Evolutionary conservation across 2,888 invertebrate genomes (phyloP).

Genomic region (Petrolisthes cinctipes): DNA sequence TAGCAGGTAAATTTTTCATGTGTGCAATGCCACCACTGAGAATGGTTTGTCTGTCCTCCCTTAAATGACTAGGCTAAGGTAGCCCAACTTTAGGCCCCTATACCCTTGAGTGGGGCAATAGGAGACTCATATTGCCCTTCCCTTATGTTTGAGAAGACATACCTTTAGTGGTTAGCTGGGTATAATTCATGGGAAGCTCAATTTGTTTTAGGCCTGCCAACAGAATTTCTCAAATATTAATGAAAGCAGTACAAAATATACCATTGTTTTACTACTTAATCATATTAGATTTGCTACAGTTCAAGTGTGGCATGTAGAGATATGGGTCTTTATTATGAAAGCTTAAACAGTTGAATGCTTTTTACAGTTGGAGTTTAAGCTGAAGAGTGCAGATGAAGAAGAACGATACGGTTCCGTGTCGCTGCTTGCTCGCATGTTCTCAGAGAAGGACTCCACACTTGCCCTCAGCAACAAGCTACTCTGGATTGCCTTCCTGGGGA

Average conservation of each 20-base stretch:
- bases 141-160: too few relatives aligned
- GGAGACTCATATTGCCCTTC: too few relatives aligned
- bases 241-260: neutral
- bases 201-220: too few relatives aligned
- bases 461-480: conserved; percentile 88
- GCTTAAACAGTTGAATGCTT: neutral
- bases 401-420: conserved; percentile 91
- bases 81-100: too few relatives aligned
- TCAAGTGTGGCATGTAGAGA: neutral
- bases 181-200: too few relatives aligned
- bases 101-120: too few relatives aligned
- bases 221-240: too few relatives aligned
- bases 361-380: conserved; percentile 78
- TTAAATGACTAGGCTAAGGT: too few relatives aligned
- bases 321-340: neutral
- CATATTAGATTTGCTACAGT: neutral
- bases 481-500: conserved; percentile 92
- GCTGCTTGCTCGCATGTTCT: conserved; percentile 94
- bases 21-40: neutral
- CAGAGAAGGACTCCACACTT: conserved; percentile 90
- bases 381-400: conserved; percentile 89
- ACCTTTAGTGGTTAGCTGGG: too few relatives aligned
- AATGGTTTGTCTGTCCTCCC: too few relatives aligned
- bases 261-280: neutral
- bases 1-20: neutral